phyloP scores from a whole-genome alignment of 2,797 vertebrate species.

The Thamnophis elegans region DNA sequence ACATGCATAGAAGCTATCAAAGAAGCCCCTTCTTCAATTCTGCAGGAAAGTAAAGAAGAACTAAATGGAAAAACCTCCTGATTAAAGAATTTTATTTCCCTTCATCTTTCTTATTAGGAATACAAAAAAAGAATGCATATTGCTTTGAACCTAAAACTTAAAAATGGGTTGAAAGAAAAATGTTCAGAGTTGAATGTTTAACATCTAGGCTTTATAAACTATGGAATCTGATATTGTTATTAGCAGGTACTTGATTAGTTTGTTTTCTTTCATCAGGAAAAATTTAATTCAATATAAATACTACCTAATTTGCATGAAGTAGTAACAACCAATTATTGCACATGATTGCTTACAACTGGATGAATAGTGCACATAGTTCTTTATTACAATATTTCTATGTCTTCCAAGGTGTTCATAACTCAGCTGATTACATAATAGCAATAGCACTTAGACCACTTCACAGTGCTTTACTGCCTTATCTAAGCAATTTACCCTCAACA shows the following conservation, averaged over 20 bases:
- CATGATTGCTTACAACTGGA: not conserved
- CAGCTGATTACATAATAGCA: not conserved
- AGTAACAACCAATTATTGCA: not conserved
- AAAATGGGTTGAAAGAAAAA: not conserved
- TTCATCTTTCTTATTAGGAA: not conserved
- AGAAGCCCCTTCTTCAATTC: not conserved
- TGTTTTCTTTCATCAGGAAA: not conserved
- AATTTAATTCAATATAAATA: not conserved
- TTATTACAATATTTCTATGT: not conserved
- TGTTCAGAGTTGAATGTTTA: not conserved
- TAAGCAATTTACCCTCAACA: too few relatives aligned
- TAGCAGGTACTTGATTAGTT: not conserved
- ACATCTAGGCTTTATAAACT: not conserved
- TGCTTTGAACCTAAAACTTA: not conserved
- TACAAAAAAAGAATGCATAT: not conserved
- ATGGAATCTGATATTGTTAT: not conserved
- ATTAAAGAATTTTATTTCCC: not conserved
- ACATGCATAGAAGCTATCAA: not conserved
- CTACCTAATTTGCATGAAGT: not conserved
- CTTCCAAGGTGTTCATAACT: not conserved
- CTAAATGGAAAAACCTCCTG: not conserved
- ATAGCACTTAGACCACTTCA: too few relatives aligned
- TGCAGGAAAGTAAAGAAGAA: not conserved
- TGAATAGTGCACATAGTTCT: not conserved
- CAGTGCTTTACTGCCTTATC: too few relatives aligned